Conservation (phyloP, 1,140 invertebrate species). For the Cecropterus lyciades region DNA sequence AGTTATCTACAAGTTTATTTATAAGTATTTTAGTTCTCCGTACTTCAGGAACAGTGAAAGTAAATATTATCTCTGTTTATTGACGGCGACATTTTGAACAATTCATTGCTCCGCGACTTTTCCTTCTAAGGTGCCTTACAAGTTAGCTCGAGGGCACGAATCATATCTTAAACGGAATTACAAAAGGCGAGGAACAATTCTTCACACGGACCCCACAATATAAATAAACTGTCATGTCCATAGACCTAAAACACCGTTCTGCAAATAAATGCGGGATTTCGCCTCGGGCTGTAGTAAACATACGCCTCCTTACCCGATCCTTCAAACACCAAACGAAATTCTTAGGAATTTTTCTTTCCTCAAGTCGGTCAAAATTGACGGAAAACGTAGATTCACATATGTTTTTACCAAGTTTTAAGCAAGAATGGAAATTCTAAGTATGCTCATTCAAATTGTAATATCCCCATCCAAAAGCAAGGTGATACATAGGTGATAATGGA, state of each 20-base stretch:
- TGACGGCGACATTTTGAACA: background rate
- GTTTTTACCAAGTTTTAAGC: no score
- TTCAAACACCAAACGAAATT: slow-evolving; percentile 31
- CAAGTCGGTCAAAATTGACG: slow-evolving; percentile 9
- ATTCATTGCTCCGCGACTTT: background rate
- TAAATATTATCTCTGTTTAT: no score
- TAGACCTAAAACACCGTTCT: slow-evolving; percentile 26
- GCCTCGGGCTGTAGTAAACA: slow-evolving; percentile 19
- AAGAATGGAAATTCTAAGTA: no score
- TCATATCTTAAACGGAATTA: slow-evolving; percentile 31
- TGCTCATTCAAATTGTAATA: no score
- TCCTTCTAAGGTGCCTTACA: slow-evolving; percentile 16
- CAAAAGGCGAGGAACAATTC: slow-evolving; percentile 31
- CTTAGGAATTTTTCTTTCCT: slow-evolving; percentile 4
- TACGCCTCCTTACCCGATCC: slow-evolving; percentile 21
- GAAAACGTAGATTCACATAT: slow-evolving; percentile 3
- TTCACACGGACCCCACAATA: slow-evolving; percentile 34
- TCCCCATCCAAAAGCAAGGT: no score
- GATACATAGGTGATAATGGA: background rate
- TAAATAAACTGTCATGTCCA: slow-evolving; percentile 37
- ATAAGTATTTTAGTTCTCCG: no score
- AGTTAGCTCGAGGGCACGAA: slow-evolving; percentile 16
- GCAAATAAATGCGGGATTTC: slow-evolving; percentile 30
- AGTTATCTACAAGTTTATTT: no score
- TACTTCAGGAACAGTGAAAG: no score